These are phyloP conservation scores for Bucorvus abyssinicus DNA, from an alignment of 2,797 vertebrate species.

Conservation along the genomic window DNA sequence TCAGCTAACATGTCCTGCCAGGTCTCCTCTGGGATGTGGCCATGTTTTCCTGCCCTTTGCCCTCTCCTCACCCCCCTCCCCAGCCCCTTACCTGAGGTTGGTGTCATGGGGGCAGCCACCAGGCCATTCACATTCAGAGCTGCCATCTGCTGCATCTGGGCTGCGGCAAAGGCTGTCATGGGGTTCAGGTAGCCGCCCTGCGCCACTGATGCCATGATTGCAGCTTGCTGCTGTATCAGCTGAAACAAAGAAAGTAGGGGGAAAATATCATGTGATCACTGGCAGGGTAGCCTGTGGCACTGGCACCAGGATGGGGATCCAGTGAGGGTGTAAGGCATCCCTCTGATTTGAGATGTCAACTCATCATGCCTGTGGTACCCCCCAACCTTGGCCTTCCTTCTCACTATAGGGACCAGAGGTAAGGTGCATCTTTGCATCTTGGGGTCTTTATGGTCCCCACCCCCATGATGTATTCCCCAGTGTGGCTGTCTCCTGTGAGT, in stretches of 20 bases:
- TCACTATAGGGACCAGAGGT: fast-evolving
- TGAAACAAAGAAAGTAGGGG: slow-evolving; percentile 77
- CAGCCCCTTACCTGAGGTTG: slow-evolving; percentile 88
- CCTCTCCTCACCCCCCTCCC: fast-evolving
- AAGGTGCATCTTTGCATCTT: not conserved
- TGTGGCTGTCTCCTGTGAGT: not conserved
- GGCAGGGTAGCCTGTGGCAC: not conserved
- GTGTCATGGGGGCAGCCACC: slow-evolving; percentile 93
- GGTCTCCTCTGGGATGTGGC: not conserved
- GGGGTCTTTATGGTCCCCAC: not conserved
- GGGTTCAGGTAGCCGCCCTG: slow-evolving; percentile 98
- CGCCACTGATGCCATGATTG: slow-evolving; percentile 94
- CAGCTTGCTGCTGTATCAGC: slow-evolving; percentile 98
- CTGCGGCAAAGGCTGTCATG: slow-evolving; percentile 96
- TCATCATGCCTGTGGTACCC: fast-evolving
- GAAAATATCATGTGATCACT: slow-evolving; percentile 80
- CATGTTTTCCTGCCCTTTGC: not conserved
- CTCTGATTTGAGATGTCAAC: not conserved
- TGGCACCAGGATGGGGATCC: too few species aligned
- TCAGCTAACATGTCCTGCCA: not conserved
- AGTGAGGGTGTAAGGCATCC: fast-evolving
- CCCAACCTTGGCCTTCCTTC: not conserved
- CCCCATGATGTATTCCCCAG: too few species aligned
- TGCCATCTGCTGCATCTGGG: slow-evolving; percentile 99
- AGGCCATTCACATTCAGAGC: slow-evolving; percentile 94